Conservation (phyloP, 2,888 invertebrate genomes). For the Gibbula magus region DNA sequence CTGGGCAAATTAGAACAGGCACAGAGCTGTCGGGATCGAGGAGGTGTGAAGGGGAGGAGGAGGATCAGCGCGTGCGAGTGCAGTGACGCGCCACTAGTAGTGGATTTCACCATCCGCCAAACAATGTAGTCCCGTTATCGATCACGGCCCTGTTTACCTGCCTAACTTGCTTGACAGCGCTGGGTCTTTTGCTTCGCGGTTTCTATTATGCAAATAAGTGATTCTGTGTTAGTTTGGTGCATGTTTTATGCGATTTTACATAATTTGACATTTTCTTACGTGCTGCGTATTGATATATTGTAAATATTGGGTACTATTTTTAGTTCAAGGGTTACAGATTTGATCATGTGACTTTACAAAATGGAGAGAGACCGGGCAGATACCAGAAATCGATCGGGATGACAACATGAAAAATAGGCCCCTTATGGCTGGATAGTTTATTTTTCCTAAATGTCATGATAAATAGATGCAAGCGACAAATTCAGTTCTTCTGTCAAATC, state of each 20-base stretch:
- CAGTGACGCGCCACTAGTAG: slow-evolving; percentile 14
- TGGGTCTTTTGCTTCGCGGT: neutral
- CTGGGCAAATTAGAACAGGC: slow-evolving; percentile 24
- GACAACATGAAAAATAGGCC: neutral
- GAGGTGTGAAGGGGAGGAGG: slow-evolving; percentile 3
- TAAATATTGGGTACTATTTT: slow-evolving; percentile 23
- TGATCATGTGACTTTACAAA: slow-evolving; percentile 53
- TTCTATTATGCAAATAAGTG: neutral
- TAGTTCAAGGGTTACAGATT: slow-evolving; percentile 16
- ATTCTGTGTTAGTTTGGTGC: neutral
- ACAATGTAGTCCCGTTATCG: slow-evolving; percentile 14
- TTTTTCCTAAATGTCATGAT: too few species aligned
- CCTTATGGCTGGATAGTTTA: neutral
- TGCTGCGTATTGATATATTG: slow-evolving; percentile 19
- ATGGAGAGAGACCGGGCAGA: slow-evolving; percentile 36
- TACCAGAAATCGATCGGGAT: neutral
- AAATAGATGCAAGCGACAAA: too few species aligned
- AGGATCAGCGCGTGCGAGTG: slow-evolving; percentile 20
- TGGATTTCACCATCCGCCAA: slow-evolving; percentile 3
- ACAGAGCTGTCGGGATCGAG: slow-evolving; percentile 15
- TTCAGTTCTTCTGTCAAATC: too few species aligned
- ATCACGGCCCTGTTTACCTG: neutral
- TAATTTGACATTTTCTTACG: neutral
- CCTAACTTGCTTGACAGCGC: neutral
- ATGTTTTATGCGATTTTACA: neutral